phyloP scores from a whole-genome alignment of 2,888 invertebrate genomes.

The Mesodorylaimus sp. region DNA sequence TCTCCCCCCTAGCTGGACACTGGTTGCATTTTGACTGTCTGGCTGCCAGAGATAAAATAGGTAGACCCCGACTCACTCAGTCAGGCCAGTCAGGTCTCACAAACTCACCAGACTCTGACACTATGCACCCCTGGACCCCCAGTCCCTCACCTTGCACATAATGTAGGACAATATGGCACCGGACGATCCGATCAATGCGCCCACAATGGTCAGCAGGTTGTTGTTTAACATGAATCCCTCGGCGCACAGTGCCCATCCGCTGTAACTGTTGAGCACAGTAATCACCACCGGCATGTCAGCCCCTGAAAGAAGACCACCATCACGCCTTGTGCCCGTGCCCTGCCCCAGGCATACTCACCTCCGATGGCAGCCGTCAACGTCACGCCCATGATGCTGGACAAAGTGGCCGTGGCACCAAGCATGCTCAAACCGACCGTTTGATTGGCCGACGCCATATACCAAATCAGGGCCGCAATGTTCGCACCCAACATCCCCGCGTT shows the following conservation, averaged over 20 bases:
- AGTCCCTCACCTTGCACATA: slow-evolving; percentile 82
- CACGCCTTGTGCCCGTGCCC: too few relatives aligned
- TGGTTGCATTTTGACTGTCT: too few relatives aligned
- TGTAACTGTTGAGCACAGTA: slow-evolving; percentile 74
- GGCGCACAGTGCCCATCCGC: slow-evolving; percentile 78
- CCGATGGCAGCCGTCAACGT: slow-evolving; percentile 74
- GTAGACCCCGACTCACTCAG: too few relatives aligned
- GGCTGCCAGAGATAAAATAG: too few relatives aligned
- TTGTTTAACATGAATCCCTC: slow-evolving; percentile 86
- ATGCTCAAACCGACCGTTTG: slow-evolving; percentile 51
- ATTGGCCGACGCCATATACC: slow-evolving; percentile 46
- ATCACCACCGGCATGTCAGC: slow-evolving; percentile 86
- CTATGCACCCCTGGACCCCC: too few relatives aligned
- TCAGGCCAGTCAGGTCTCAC: too few relatives aligned
- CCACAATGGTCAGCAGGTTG: slow-evolving; percentile 73
- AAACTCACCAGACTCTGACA: too few relatives aligned
- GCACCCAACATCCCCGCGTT: slow-evolving; percentile 50
- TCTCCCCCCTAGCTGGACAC: too few relatives aligned
- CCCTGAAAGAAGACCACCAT: slow-evolving; percentile 37
- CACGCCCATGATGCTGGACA: slow-evolving; percentile 62
- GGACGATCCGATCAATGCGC: slow-evolving; percentile 70
- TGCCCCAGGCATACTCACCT: slow-evolving; percentile 39
- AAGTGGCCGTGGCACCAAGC: slow-evolving; percentile 52
- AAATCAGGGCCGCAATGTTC: slow-evolving; percentile 54
- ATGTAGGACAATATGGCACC: slow-evolving; percentile 80